Percentiles rank a stretch among this genome's conserved stretches.
Evolutionary conservation across 2,888 invertebrate species (phyloP).

Genomic region (Drosophila fulvimacula): DNA sequence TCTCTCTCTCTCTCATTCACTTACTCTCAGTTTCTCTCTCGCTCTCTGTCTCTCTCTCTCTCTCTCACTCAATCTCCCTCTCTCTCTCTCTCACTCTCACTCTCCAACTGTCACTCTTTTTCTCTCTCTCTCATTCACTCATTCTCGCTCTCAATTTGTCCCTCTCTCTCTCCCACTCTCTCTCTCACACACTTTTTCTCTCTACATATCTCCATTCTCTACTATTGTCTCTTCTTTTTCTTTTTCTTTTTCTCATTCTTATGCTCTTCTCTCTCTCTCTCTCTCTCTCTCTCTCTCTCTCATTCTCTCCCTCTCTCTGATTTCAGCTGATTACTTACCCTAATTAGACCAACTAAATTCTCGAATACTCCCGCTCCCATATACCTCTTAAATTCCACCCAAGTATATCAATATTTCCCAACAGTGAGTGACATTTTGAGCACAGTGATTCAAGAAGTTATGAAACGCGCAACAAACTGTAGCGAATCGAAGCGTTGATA

Average conservation of each 20-base stretch:
- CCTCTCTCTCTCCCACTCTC: too few species aligned
- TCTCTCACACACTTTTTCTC: too few species aligned
- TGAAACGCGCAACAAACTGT: neutral
- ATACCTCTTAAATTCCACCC: neutral
- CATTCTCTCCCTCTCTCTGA: neutral
- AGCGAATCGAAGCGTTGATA: slow-evolving; percentile 31
- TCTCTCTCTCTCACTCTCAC: neutral
- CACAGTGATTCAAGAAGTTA: slow-evolving; percentile 1
- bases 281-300: neutral
- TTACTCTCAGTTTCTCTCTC: fast-evolving
- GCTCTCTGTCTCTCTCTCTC: neutral
- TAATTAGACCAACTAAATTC: neutral
- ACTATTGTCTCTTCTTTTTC: too few species aligned
- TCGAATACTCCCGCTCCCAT: neutral
- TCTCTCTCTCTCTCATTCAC: neutral
- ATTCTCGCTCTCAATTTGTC: too few species aligned
- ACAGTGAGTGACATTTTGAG: slow-evolving; percentile 37
- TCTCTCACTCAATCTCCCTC: neutral
- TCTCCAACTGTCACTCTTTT: neutral
- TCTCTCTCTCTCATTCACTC: neutral
- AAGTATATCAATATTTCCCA: neutral
- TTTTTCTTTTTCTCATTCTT: too few species aligned
- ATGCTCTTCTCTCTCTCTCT: neutral
- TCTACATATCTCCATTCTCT: too few species aligned
- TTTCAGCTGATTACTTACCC: neutral